Evolutionary conservation across 2,113 vertebrate genomes (phyloP), one percentile per base, ranked within the genome.

Genomic region (Columba janthina): DNA sequence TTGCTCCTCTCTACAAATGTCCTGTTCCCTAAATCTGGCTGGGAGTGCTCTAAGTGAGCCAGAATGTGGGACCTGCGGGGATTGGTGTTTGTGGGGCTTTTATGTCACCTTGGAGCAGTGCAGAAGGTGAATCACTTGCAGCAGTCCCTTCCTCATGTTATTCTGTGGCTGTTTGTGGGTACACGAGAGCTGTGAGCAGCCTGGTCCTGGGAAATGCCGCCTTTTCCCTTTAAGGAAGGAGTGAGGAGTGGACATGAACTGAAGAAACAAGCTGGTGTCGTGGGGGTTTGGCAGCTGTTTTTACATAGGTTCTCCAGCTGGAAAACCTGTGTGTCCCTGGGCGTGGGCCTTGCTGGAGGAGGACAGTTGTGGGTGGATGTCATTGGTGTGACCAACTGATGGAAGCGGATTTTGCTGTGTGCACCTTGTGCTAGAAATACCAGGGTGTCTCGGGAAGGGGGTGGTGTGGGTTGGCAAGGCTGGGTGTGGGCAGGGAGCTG

Each of bases 391-490:
- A 67, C 85, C 78, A 44, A 20, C 67, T 64, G 67, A 42, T 76
- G 75, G 85, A 48, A 85, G 58, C 78, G 85, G 85, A 66, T 88
- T 85, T 78, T 1, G 1, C 42, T 80, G 60, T 16, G 48, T 31
- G 62, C 21, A 64, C 78, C 64, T 95, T 2, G 0, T 71, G 81
- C 92, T 95, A 89, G 94, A 94, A 90, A 62, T 76, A 85, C 46
- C 25, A 1, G 38, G 2, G 54, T 91, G 88, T 28, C 78, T 76
- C 11, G 34, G 54, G 60, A 34, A 90, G 90, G 82, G 66, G 38
- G 28, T 36, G 82, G 40, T 78, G 74, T 34, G 12, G 89, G 88
- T 22, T 84, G 95, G 93, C 51, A 67, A 94, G 82, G 22, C 31
- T 56, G 57, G 20, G 83, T 48, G 85, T 94, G 85, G 85, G 56